Evolutionary conservation across 2,113 vertebrate genomes (phyloP).

Genomic region (Murina feae): DNA sequence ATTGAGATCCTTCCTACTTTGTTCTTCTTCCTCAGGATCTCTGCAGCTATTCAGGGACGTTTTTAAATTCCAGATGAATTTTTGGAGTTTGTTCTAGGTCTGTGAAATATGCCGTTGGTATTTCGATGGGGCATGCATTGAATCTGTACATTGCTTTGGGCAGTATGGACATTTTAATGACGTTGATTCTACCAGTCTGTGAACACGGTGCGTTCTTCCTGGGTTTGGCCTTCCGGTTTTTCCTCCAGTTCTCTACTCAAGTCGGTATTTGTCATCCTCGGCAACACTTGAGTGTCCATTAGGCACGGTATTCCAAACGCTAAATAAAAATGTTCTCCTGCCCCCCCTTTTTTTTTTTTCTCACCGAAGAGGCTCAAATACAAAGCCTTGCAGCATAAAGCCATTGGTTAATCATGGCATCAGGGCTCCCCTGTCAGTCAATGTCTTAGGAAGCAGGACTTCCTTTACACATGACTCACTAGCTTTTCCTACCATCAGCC

Average conservation of each 20-base stretch:
- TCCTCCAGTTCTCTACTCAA: not conserved
- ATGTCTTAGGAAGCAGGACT: accelerated
- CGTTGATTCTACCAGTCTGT: no score
- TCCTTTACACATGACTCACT: not conserved
- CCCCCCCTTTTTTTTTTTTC: not conserved
- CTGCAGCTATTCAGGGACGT: no score
- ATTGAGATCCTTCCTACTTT: no score
- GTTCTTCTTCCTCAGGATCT: no score
- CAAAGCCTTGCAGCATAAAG: not conserved
- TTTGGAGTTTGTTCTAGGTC: no score
- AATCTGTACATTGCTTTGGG: no score
- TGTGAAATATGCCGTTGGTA: no score
- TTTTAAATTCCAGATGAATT: no score
- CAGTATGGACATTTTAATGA: no score
- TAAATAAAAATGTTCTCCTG: not conserved
- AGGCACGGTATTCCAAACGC: not conserved
- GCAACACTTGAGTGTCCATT: not conserved
- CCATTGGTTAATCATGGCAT: not conserved
- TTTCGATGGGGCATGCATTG: no score
- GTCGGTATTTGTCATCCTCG: not conserved
- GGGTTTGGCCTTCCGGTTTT: not conserved
- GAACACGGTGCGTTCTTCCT: no score
- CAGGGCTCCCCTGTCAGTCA: accelerated
- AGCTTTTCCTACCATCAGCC: not conserved
- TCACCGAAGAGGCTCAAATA: not conserved